These are phyloP conservation scores for Numenius phaeopus DNA, from an alignment of 2,797 vertebrate species.

Conservation along the genomic window DNA sequence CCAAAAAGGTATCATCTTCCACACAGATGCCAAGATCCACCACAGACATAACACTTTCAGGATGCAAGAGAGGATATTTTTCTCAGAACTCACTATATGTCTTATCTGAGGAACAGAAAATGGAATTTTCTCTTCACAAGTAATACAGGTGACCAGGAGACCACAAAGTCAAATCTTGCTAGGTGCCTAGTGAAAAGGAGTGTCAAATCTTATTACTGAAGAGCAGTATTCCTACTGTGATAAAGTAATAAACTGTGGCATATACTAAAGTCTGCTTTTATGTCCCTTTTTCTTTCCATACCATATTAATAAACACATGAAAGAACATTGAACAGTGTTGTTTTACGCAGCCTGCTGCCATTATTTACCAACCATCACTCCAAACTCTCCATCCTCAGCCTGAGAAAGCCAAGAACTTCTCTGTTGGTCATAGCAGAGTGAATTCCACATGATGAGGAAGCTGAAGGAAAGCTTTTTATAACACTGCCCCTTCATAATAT, in stretches of 20 bases:
- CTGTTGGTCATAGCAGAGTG: neutral
- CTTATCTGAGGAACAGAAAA: neutral
- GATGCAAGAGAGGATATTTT: neutral
- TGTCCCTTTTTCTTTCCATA: neutral
- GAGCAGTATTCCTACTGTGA: neutral
- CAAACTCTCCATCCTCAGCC: neutral
- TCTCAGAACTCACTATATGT: neutral
- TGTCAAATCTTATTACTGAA: neutral
- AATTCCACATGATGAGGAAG: neutral
- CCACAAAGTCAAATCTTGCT: neutral
- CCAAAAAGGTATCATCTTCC: neutral
- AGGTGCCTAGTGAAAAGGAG: neutral
- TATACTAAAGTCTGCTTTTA: neutral
- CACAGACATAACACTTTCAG: neutral
- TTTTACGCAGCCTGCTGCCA: neutral
- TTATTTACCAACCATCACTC: neutral
- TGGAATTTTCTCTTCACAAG: neutral
- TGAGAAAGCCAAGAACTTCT: neutral
- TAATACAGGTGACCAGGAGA: neutral
- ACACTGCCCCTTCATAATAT: neutral
- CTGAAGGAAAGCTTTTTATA: neutral
- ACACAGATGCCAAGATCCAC: neutral
- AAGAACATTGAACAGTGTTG: neutral
- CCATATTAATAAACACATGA: neutral
- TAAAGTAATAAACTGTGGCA: neutral